Percentiles rank a stretch among this genome's conserved stretches.
These are phyloP conservation scores for Lithobates pipiens DNA, from an alignment of 2,797 vertebrate species.

Conservation along the genomic window DNA sequence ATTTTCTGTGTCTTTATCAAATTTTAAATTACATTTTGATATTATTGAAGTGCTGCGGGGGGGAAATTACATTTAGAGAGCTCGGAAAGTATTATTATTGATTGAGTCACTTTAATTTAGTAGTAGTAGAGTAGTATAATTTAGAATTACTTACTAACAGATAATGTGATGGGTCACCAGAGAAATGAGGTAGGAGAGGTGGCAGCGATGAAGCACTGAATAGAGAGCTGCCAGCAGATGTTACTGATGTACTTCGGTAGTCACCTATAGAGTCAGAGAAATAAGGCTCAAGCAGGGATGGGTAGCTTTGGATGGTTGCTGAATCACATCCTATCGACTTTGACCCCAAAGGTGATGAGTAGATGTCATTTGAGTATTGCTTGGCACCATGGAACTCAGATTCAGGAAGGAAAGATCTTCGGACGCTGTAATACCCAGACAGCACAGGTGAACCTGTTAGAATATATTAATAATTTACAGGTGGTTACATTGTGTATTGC, in stretches of 20 bases:
- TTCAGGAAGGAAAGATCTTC: constrained; percentile 85
- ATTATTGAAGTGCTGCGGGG: no score
- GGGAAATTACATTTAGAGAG: no score
- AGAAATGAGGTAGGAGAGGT: constrained; percentile 82
- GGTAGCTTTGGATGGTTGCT: constrained; percentile 76
- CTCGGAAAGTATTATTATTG: not conserved
- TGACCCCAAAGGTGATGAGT: constrained; percentile 73
- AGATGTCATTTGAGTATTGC: constrained; percentile 81
- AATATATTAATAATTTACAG: not conserved
- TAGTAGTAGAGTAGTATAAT: not conserved
- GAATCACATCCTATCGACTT: constrained; percentile 85
- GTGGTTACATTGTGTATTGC: not conserved
- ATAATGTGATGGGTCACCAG: constrained; percentile 81
- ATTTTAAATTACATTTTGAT: no score
- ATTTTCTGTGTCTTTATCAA: no score
- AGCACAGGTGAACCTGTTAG: constrained; percentile 81
- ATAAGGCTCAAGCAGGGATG: constrained; percentile 85
- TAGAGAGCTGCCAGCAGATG: constrained; percentile 77
- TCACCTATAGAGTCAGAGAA: constrained; percentile 84
- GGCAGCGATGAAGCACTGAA: constrained; percentile 80
- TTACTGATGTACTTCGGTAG: constrained; percentile 76
- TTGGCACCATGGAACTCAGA: constrained; percentile 84
- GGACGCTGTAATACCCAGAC: constrained; percentile 83
- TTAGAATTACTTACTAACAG: constrained; percentile 78
- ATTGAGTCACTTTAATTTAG: not conserved